Evolutionary conservation across 2,888 invertebrate species (phyloP).

Genomic region (Podotricha telesiphe): DNA sequence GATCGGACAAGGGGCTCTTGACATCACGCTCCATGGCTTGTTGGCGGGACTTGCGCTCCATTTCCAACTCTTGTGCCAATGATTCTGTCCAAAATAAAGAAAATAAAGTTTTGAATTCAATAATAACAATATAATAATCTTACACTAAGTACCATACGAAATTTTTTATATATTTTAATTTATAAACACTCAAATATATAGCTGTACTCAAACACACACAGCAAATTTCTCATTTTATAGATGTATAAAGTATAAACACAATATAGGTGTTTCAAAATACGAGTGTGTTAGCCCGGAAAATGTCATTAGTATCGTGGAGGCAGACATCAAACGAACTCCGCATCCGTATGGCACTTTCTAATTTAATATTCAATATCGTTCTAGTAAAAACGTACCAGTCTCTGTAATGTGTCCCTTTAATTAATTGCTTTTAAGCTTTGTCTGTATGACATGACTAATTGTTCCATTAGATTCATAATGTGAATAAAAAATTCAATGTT

Average conservation of each 20-base stretch:
- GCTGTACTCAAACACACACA: too few relatives aligned
- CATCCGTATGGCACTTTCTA: constrained; percentile 72
- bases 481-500: background rate
- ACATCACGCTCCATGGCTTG: constrained; percentile 92
- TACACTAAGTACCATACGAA: too few relatives aligned
- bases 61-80: constrained; percentile 92
- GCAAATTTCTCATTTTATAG: background rate
- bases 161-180: too few relatives aligned
- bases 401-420: constrained; percentile 65
- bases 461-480: constrained; percentile 9
- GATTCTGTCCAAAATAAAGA: constrained; percentile 86
- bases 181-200: too few relatives aligned
- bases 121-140: too few relatives aligned
- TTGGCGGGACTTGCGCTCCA: constrained; percentile 93
- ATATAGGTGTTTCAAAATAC: constrained; percentile 45
- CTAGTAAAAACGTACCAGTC: constrained; percentile 71
- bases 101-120: constrained; percentile 10
- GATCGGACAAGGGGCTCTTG: constrained; percentile 92
- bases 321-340: constrained; percentile 78
- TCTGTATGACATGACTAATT: constrained; percentile 14
- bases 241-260: background rate
- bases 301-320: constrained; percentile 73
- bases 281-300: constrained; percentile 69
- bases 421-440: constrained; percentile 58
- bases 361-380: constrained; percentile 77